phyloP scores from a whole-genome alignment of 2,888 invertebrate genomes.

The Epicampocera succincta region DNA sequence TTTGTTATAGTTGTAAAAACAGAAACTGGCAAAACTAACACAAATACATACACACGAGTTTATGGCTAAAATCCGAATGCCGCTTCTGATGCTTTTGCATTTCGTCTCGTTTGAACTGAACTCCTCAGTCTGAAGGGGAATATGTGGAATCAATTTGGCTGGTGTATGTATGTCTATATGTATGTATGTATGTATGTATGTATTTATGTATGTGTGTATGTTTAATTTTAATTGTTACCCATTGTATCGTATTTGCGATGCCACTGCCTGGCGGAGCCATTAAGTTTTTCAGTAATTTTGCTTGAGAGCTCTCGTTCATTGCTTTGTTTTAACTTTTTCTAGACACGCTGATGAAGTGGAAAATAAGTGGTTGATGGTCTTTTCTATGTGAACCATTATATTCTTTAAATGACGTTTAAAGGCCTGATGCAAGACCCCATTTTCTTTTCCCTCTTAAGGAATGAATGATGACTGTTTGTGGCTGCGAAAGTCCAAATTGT shows the following conservation, averaged over 20 bases:
- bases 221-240: constrained; percentile 56
- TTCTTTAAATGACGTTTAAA: constrained; percentile 49
- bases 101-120: not conserved
- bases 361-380: constrained; percentile 37
- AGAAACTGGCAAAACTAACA: constrained; percentile 23
- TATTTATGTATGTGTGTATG: no score
- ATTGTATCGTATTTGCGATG: constrained; percentile 51
- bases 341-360: constrained; percentile 37
- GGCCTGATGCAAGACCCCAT: not conserved
- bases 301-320: not conserved
- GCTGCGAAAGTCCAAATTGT: constrained; percentile 29
- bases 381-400: constrained; percentile 29
- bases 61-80: constrained; percentile 7
- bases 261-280: constrained; percentile 31
- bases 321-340: not conserved
- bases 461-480: constrained; percentile 17
- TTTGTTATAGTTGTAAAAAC: constrained; percentile 37
- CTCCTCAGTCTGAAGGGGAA: constrained; percentile 7
- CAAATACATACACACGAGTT: no score
- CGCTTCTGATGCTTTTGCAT: constrained; percentile 25
- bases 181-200: no score
- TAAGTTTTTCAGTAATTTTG: constrained; percentile 19
- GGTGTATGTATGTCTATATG: no score
- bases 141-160: constrained; percentile 6
- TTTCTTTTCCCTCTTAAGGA: constrained; percentile 17